phyloP scores from a whole-genome alignment of 2,888 invertebrate genomes.

The Pseudoips prasinana region DNA sequence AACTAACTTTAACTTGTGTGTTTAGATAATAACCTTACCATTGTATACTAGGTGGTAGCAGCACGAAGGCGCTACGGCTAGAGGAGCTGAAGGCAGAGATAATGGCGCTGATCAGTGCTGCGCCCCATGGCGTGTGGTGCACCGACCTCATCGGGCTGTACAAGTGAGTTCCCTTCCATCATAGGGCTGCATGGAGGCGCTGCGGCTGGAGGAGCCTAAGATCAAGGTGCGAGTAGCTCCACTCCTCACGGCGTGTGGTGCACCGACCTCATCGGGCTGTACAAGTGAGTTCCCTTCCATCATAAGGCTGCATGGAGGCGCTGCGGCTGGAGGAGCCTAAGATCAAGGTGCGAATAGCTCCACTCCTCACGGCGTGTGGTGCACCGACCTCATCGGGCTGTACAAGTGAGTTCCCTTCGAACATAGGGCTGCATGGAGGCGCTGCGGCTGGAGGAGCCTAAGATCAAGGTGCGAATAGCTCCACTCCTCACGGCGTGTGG shows the following conservation, averaged over 20 bases:
- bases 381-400: slow-evolving; percentile 59
- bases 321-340: slow-evolving; percentile 47
- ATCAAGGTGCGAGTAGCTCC: slow-evolving; percentile 54
- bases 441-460: slow-evolving; percentile 45
- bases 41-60: slow-evolving; percentile 47
- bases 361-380: slow-evolving; percentile 69
- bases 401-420: slow-evolving; percentile 72
- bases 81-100: slow-evolving; percentile 52
- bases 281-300: slow-evolving; percentile 69
- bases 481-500: slow-evolving; percentile 68
- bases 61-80: slow-evolving; percentile 35
- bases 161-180: too few species aligned
- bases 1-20: too few species aligned
- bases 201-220: slow-evolving; percentile 47
- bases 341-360: slow-evolving; percentile 54
- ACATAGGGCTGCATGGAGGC: slow-evolving; percentile 37
- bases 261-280: slow-evolving; percentile 60
- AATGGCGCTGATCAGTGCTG: slow-evolving; percentile 47
- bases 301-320: slow-evolving; percentile 35
- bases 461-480: slow-evolving; percentile 54
- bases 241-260: slow-evolving; percentile 72
- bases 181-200: slow-evolving; percentile 35
- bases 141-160: slow-evolving; percentile 65
- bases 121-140: slow-evolving; percentile 71
- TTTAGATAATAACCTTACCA: too few species aligned